A percentile compares a stretch with the other conserved stretches of the same genome.
These are phyloP conservation scores for Leucoptera coffeella DNA, from an alignment of 2,888 invertebrate species.

Conservation along the genomic window DNA sequence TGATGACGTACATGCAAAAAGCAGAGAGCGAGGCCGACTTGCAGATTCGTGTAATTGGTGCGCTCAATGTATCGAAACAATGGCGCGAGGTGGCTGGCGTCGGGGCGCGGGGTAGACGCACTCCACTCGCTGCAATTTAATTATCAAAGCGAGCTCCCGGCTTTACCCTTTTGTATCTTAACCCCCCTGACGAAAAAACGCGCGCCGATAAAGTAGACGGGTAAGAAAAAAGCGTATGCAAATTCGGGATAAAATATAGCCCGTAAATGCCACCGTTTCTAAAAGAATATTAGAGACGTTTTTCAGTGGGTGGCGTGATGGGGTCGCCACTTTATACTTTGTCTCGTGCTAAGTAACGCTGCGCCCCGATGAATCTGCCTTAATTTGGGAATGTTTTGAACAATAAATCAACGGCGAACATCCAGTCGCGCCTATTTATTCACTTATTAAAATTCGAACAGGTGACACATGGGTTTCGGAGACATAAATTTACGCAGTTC, in stretches of 20 bases:
- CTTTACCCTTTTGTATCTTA: constrained; percentile 56
- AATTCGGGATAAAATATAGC: constrained; percentile 57
- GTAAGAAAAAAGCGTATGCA: constrained; percentile 55
- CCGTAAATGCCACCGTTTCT: constrained; percentile 57
- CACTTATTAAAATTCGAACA: constrained; percentile 1
- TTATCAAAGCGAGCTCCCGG: constrained; percentile 38
- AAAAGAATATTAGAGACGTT: constrained; percentile 57
- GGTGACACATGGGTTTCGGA: constrained; percentile 1
- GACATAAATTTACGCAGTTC: too few relatives aligned
- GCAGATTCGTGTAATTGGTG: constrained; percentile 21
- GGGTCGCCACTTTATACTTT: constrained; percentile 49
- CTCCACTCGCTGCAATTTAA: constrained; percentile 39
- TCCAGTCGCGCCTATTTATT: constrained; percentile 7
- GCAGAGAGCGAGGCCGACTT: too few relatives aligned
- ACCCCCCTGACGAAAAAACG: constrained; percentile 50
- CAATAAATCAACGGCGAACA: constrained; percentile 30
- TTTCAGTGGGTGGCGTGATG: constrained; percentile 53
- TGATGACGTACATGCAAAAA: too few relatives aligned
- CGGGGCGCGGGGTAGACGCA: constrained; percentile 3
- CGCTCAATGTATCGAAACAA: constrained; percentile 23
- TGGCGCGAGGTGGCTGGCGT: constrained; percentile 9
- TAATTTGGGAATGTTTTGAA: constrained; percentile 44
- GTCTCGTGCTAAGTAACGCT: constrained; percentile 47
- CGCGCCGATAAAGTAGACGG: constrained; percentile 51
- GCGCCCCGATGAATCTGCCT: constrained; percentile 38